phyloP scores from a whole-genome alignment of 2,888 invertebrate species.

The Junonia oenone region DNA sequence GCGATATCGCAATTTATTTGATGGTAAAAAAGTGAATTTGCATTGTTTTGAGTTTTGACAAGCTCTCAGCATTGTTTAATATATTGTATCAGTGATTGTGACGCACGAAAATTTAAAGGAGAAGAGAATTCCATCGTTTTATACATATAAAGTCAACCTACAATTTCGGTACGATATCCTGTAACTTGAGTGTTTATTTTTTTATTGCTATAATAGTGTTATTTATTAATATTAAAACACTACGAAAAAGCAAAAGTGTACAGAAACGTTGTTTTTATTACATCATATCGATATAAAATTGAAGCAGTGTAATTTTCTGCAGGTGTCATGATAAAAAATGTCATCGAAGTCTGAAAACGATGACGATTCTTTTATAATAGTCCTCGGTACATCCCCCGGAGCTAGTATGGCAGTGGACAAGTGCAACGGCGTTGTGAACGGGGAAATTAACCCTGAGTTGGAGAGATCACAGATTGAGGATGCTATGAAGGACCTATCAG shows the following conservation, averaged over 20 bases:
- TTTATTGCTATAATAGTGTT: background rate
- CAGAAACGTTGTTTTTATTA: background rate
- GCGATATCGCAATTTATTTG: constrained; percentile 1
- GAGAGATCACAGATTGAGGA: constrained; percentile 55
- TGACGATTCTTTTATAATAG: constrained; percentile 70
- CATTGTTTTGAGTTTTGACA: constrained; percentile 10
- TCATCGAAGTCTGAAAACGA: constrained; percentile 48
- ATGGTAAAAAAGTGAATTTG: background rate
- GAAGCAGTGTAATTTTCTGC: background rate
- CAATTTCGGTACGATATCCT: background rate
- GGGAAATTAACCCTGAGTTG: constrained; percentile 15
- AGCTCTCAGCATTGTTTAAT: background rate
- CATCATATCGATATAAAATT: background rate
- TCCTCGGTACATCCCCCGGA: constrained; percentile 62
- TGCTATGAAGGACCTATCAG: constrained; percentile 59
- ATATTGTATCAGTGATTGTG: background rate
- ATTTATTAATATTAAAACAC: background rate
- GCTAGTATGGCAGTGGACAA: constrained; percentile 56
- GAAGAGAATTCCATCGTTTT: background rate
- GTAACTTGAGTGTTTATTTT: background rate
- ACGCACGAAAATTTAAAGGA: background rate
- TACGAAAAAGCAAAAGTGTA: background rate
- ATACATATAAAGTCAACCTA: background rate
- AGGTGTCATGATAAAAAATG: constrained; percentile 41
- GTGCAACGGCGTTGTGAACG: constrained; percentile 44